Conservation (phyloP, 1,140 invertebrate species). For the Delia radicum region DNA sequence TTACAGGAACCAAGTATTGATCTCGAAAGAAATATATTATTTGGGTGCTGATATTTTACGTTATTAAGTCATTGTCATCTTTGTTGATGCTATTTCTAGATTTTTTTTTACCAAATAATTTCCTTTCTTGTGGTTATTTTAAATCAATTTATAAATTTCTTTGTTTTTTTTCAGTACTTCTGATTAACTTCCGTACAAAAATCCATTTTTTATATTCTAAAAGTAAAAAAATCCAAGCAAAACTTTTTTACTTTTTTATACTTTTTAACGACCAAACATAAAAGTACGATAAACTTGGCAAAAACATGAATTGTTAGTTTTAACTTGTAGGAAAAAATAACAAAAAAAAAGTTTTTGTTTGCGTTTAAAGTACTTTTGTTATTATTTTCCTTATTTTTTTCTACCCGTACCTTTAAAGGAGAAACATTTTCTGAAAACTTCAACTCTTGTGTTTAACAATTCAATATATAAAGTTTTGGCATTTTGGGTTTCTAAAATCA, state of each 20-base stretch:
- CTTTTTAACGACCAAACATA: not conserved
- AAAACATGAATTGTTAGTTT: conserved; percentile 21
- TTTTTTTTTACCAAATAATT: too few species aligned
- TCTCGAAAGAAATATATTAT: too few species aligned
- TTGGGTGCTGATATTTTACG: too few species aligned
- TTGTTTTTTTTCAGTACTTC: too few species aligned
- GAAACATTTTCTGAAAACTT: not conserved
- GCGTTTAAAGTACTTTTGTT: conserved; percentile 8
- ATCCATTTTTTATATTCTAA: too few species aligned
- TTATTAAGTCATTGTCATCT: too few species aligned
- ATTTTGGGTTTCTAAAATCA: conserved; percentile 15
- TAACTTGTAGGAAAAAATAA: not conserved
- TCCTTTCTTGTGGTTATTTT: too few species aligned
- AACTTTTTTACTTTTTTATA: not conserved
- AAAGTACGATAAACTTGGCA: conserved; percentile 19
- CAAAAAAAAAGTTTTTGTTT: not conserved
- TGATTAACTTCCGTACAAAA: too few species aligned
- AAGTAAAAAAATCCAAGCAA: too few species aligned
- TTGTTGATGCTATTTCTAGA: too few species aligned
- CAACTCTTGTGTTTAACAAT: conserved; percentile 16
- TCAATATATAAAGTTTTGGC: conserved; percentile 9
- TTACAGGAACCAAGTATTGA: too few species aligned
- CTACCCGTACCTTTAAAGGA: not conserved
- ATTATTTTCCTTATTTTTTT: not conserved
- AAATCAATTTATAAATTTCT: too few species aligned